Evolutionary conservation across 2,113 vertebrate genomes (phyloP).

Genomic region (Burhinus oedicnemus): DNA sequence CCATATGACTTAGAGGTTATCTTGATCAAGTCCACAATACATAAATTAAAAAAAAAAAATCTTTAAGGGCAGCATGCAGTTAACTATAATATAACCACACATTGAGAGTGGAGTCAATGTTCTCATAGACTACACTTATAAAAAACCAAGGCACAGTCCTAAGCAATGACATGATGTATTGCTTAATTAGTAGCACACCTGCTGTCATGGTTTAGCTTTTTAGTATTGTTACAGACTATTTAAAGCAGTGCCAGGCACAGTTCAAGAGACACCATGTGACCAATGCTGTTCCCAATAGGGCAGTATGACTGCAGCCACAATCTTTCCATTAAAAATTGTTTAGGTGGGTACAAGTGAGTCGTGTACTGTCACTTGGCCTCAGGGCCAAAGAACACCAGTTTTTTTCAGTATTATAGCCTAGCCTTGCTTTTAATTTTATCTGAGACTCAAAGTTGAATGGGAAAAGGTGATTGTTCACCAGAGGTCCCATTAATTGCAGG

Average conservation of each 20-base stretch:
- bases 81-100: neutral
- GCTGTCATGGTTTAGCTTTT: neutral
- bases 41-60: neutral
- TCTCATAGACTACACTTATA: neutral
- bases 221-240: neutral
- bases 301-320: neutral
- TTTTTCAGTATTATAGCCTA: neutral
- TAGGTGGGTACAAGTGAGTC: neutral
- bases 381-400: neutral
- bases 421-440: neutral
- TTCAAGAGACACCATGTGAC: neutral
- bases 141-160: neutral
- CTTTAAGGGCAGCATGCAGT: neutral
- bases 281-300: neutral
- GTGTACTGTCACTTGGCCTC: neutral
- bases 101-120: neutral
- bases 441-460: neutral
- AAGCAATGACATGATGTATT: neutral
- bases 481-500: neutral
- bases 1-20: neutral
- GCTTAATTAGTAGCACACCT: constrained; percentile 12
- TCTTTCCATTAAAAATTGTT: neutral
- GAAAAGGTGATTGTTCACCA: neutral
- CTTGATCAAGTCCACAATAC: neutral
- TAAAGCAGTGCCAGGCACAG: neutral